Base-by-base conservation (phyloP, 1,140 invertebrate species). In the Drosophila ironensis region DNA sequence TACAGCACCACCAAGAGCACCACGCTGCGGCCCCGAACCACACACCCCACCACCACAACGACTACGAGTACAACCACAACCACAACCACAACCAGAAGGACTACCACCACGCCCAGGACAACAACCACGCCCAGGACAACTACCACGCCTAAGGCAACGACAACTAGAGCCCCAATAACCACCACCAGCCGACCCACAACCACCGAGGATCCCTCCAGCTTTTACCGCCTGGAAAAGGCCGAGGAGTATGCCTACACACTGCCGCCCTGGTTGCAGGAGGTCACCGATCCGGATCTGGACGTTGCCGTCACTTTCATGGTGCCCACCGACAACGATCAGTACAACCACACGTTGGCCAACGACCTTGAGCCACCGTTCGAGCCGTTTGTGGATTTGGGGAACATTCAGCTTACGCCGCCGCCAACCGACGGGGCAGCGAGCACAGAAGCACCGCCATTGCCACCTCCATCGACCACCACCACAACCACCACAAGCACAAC, bases 281-380 rank as follows among this genome's bases (percentile, higher is more conserved):
- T 89, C 6, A 89, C 88, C 57, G 88, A 89, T 56, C 84, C 88
- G 1, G 88, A 89, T 22, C 45, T 89, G 16, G 87, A 89, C 51
- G 88, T 87, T 22, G 88, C 88, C 3, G 87, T 89, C 8, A 86
- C 80, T n/a, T 89, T 75, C n/a, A 67, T 72, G 2, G 66, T 80
- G 37, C 88, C 88, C 38, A 71, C 72, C 6, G 77, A 89, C 37
- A 78, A 89, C 24, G 76, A 88, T 47, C 56, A 89, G 42, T 89
- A 89, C 19, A 89, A 89, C 24, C 80, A 89, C 12, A 87, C 71
- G 2, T 17, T 89, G 44, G 27, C 45, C 3, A 64, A 61, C 2
- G 87, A 89, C 27, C 22, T 89, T 14, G 74, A 88, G 45, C 88
- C 88, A 9, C 88, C 88, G 0, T 72, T 60, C 4, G 88, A 89